These are phyloP conservation scores for Dermatemys mawii DNA, from an alignment of 2,113 vertebrate genomes.

Conservation along the genomic window DNA sequence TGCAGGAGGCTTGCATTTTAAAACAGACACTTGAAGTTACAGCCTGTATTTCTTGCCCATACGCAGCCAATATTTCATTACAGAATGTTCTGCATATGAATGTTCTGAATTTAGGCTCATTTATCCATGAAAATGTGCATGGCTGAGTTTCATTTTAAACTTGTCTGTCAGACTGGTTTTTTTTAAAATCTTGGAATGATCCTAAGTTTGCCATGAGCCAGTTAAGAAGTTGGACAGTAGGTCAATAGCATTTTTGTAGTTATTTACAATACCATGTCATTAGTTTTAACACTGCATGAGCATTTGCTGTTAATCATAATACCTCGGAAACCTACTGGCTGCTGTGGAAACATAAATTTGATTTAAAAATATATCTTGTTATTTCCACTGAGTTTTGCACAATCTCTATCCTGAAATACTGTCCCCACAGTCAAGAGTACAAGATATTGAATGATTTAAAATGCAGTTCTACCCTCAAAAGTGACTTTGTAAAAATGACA, in stretches of 20 bases:
- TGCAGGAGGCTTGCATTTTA: slow-evolving; percentile 38
- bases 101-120: slow-evolving; percentile 40
- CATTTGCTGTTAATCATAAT: slow-evolving; percentile 20
- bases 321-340: slow-evolving; percentile 2
- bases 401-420: neutral
- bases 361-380: neutral
- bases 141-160: slow-evolving; percentile 53
- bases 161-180: neutral
- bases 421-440: neutral
- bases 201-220: slow-evolving; percentile 11
- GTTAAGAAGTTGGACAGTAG: slow-evolving; percentile 23
- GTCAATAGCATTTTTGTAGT: neutral
- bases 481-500: neutral
- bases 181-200: slow-evolving; percentile 29
- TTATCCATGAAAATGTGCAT: slow-evolving; percentile 39
- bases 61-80: slow-evolving; percentile 49
- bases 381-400: slow-evolving; percentile 10
- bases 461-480: neutral
- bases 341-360: neutral
- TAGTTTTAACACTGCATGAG: slow-evolving; percentile 10
- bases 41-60: neutral
- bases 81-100: slow-evolving; percentile 17
- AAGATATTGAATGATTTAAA: slow-evolving; percentile 6
- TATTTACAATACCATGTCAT: neutral
- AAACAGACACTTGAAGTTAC: slow-evolving; percentile 41